Evolutionary conservation across 2,113 vertebrate species (phyloP), one percentile per base, ranked within the genome.

Genomic region (Colaptes auratus): DNA sequence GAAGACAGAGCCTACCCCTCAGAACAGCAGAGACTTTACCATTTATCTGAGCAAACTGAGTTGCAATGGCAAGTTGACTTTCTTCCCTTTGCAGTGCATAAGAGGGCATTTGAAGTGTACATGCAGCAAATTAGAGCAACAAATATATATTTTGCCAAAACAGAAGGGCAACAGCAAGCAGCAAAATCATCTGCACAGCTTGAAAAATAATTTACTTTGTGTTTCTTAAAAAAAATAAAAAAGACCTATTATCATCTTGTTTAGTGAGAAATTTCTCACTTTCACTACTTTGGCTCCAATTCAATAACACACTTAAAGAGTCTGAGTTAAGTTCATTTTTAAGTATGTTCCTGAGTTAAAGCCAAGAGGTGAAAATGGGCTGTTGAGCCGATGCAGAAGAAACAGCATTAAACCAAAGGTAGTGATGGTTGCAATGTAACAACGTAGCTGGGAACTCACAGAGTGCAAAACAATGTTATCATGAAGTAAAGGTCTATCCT

Each of bases 191-290:
- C 36, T 39, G 31, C 7, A 42, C 2, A 5, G 24, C 42, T 93
- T 89, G n/a, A 63, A 52, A 31, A 76, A 53, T 12, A 52, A 70
- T 5, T 46, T 42, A 60, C 28, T 36, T 20, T 5, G 2, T 53
- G 80, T 86, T 39, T 16, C 4, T 2, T 20, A 48, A 48, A 48
- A 48, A 48, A 48, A 48, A 44, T n/a, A 44, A 44, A 24, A 18
- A n/a, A 77, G 31, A 78, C n/a, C 11, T 56, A 55, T 63, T 58
- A 83, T 58, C 44, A 53, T 52, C 36, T 50, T 81, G 17, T 61
- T 86, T 39, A 75, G 58, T 46, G 66, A 82, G n/a, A 72, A 94
- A 50, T 27, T 58, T n/a, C n/a, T 85, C 39, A 46, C 24, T 92
- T 86, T 48, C 42, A 78, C 50, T 24, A 31, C 67, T 79, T 71